Evolutionary conservation across 1,140 invertebrate genomes (phyloP).

Genomic region (Euwallacea similis): DNA sequence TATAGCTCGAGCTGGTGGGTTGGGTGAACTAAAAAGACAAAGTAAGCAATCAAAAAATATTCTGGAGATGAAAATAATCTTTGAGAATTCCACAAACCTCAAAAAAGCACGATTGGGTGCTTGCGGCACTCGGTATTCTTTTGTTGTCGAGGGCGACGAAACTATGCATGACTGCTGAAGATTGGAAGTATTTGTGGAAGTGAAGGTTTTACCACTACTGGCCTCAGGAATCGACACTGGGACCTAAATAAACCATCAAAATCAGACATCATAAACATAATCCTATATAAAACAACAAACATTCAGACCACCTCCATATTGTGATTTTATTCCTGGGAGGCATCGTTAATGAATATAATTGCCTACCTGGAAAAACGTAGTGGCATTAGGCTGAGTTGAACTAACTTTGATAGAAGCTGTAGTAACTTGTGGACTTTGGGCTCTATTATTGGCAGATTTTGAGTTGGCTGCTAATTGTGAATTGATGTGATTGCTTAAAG

Average conservation of each 20-base stretch:
- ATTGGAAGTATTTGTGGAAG: slow-evolving; percentile 60
- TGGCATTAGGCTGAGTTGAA: slow-evolving; percentile 58
- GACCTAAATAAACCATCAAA: slow-evolving; percentile 45
- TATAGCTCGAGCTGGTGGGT: slow-evolving; percentile 39
- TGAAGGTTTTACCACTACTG: slow-evolving; percentile 54
- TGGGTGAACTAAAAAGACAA: slow-evolving; percentile 47
- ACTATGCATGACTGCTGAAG: slow-evolving; percentile 72
- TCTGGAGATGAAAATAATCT: not conserved
- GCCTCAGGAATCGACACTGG: slow-evolving; percentile 48
- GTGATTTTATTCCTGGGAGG: not conserved
- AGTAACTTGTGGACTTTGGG: slow-evolving; percentile 61
- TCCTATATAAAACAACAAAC: not conserved
- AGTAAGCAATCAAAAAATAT: not conserved
- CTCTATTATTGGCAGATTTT: slow-evolving; percentile 54
- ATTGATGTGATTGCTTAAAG: slow-evolving; percentile 62
- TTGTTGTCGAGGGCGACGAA: slow-evolving; percentile 62
- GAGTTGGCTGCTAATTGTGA: slow-evolving; percentile 60
- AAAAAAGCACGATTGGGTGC: slow-evolving; percentile 45
- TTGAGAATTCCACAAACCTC: slow-evolving; percentile 3
- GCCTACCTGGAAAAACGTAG: slow-evolving; percentile 62
- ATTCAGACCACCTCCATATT: not conserved
- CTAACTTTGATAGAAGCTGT: slow-evolving; percentile 59
- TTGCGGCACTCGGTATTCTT: slow-evolving; percentile 64
- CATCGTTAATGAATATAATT: not conserved
- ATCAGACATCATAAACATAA: slow-evolving; percentile 36